Conservation (phyloP, 2,888 invertebrate species). For the Meteorus cinctellus region DNA sequence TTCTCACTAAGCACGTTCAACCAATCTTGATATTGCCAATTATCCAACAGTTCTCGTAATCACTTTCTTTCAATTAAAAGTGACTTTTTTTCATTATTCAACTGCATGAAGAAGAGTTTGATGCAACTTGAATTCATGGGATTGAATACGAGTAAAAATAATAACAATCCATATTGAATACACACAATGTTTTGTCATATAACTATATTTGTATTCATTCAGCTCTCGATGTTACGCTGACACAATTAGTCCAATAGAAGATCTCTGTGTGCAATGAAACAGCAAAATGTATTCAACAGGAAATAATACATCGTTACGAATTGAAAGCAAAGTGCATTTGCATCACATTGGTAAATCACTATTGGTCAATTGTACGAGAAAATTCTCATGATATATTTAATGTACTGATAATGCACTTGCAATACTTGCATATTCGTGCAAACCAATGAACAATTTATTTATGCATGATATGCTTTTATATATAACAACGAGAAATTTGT, state of each 20-base stretch:
- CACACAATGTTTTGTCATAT: neutral
- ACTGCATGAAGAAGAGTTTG: neutral
- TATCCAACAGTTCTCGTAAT: constrained; percentile 45
- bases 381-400: neutral
- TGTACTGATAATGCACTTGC: too few species aligned
- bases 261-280: constrained; percentile 5
- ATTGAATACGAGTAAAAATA: neutral
- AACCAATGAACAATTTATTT: neutral
- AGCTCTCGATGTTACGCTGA: neutral
- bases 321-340: neutral
- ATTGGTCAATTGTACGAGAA: neutral
- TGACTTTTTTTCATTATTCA: constrained; percentile 45
- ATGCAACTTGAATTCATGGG: too few species aligned
- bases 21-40: constrained; percentile 47
- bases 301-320: neutral
- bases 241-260: neutral
- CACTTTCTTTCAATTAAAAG: constrained; percentile 49
- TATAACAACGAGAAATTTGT: too few species aligned
- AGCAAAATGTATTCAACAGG: constrained; percentile 8
- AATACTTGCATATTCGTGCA: too few species aligned
- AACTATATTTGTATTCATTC: neutral
- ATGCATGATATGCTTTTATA: too few species aligned
- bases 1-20: constrained; percentile 48
- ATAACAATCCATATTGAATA: neutral
- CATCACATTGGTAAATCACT: neutral